Evolutionary conservation across 2,797 vertebrate genomes (phyloP), one percentile per base, ranked within the genome.

Genomic region (Anas capensis): DNA sequence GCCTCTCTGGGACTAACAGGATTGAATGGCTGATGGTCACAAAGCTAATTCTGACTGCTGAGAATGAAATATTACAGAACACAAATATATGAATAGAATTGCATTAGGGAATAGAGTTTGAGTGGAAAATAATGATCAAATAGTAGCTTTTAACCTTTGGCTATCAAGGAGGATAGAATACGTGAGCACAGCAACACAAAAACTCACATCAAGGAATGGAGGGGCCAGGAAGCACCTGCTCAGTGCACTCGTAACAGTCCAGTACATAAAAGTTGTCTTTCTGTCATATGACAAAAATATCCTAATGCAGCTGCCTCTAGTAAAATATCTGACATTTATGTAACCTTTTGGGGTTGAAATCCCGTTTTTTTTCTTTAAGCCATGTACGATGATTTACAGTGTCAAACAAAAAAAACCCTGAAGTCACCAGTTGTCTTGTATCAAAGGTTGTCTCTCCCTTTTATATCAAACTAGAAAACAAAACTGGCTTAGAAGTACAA

Each of bases 11-110:
- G 24, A 80, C 54, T 85, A 77, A 44, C 14, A 48, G 29, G 38
- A 93, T 76, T 79, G 38, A 10, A 84, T 62, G 58, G 56, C 31
- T 0, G 0, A 48, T 58, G 78, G 78, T 80, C 64, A 89, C 68
- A 60, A 91, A 94, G 46, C 48, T 82, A 87, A 85, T 95, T 87
- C 75, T 56, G 38, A 51, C 26, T 79, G n/a, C 26, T 73, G 68
- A 80, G 75, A 72, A 92, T 54, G n/a, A 89, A 87, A 80, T 18
- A 85, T 53, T 48, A 29, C 0, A 0, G 38, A 82, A 70, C 42
- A 62, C 33, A 86, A 86, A 85, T 51, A 48, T 48, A 71, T 87
- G 68, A 96, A 92, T 84, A 48, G 6, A 80, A 86, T 20, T 73
- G 12, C 51, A 77, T 6, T 6, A 77, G 26, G 40, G 31, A 90